A percentile compares a stretch with the other conserved stretches of the same genome.
Evolutionary conservation across 2,113 vertebrate genomes (phyloP).

Genomic region (Heptranchias perlo): DNA sequence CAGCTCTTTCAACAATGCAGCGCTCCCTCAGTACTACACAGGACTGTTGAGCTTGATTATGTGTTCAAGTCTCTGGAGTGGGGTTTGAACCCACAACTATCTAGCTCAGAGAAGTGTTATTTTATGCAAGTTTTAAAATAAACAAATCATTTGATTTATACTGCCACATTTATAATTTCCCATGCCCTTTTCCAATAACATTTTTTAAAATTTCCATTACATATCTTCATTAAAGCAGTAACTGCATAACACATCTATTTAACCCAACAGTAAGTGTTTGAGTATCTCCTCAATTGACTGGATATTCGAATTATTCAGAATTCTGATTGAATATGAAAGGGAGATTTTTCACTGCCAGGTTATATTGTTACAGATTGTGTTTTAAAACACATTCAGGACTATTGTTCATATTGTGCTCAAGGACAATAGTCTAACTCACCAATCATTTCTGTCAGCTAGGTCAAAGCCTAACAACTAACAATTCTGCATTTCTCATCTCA

Average conservation of each 20-base stretch:
- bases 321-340: background rate
- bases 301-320: background rate
- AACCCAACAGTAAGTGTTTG: background rate
- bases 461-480: background rate
- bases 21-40: background rate
- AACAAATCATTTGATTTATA: background rate
- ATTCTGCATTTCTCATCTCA: background rate
- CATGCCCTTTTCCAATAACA: background rate
- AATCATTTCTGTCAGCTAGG: background rate
- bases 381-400: background rate
- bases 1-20: background rate
- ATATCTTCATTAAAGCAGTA: background rate
- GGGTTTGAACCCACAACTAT: background rate
- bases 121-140: background rate
- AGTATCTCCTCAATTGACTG: background rate
- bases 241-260: background rate
- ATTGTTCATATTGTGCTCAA: background rate
- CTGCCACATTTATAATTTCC: background rate
- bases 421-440: background rate
- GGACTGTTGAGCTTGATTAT: background rate
- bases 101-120: background rate
- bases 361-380: background rate
- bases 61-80: background rate
- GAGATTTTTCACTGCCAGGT: too few species aligned
- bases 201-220: background rate